These are phyloP conservation scores for Pheosia gnoma DNA, from an alignment of 2,888 invertebrate genomes.

Conservation along the genomic window DNA sequence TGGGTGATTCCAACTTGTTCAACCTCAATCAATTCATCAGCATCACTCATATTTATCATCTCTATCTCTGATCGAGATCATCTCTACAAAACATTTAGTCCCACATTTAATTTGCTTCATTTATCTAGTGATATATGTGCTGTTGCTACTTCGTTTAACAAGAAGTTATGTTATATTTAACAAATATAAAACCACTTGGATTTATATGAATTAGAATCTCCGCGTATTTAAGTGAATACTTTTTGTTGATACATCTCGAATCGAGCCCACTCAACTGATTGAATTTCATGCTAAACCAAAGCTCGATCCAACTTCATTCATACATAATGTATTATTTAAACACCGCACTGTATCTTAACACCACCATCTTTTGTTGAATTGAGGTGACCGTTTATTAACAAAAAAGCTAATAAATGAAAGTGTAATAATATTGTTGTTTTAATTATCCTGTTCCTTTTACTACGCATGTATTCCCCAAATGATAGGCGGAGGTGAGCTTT, in stretches of 20 bases:
- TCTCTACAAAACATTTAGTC: too few species aligned
- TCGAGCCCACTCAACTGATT: conserved; percentile 22
- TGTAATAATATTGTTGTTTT: conserved; percentile 47
- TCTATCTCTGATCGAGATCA: too few species aligned
- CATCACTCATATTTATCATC: too few species aligned
- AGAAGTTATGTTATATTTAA: conserved; percentile 23
- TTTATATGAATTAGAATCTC: conserved; percentile 15
- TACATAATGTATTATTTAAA: background rate
- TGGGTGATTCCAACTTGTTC: too few species aligned
- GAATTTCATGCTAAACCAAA: conserved; percentile 54
- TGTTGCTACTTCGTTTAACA: too few species aligned
- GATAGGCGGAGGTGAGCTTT: background rate
- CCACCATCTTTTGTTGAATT: conserved; percentile 64
- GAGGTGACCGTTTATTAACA: conserved; percentile 76
- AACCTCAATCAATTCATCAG: too few species aligned
- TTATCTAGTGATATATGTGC: too few species aligned
- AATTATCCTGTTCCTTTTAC: conserved; percentile 21
- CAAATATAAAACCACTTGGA: conserved; percentile 22
- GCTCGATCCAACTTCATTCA: conserved; percentile 51
- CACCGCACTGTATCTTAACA: conserved; percentile 44
- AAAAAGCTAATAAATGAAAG: conserved; percentile 75
- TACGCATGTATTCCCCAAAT: background rate
- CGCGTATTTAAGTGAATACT: background rate
- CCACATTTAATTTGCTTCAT: too few species aligned
- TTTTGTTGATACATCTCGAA: background rate